Evolutionary conservation across 2,888 invertebrate genomes (phyloP).

Genomic region (Lycocerus yunnanus): DNA sequence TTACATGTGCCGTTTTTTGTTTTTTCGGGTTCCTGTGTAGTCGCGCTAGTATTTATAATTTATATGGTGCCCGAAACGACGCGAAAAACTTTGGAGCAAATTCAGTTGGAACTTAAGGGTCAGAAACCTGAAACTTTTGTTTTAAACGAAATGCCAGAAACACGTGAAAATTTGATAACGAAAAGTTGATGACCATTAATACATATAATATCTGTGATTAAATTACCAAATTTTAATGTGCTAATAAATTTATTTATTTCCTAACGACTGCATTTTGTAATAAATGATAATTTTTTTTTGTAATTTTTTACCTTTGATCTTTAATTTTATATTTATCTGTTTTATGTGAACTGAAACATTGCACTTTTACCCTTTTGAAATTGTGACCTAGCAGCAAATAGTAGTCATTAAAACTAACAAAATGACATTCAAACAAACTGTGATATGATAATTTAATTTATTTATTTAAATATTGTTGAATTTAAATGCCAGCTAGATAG

Average conservation of each 20-base stretch:
- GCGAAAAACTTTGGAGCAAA: constrained; percentile 59
- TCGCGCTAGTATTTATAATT: constrained; percentile 54
- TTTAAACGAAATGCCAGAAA: not conserved
- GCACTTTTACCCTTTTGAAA: too few relatives aligned
- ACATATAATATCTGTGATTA: not conserved
- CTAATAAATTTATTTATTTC: not conserved
- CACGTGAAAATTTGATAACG: not conserved
- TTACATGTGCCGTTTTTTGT: constrained; percentile 57
- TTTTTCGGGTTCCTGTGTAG: constrained; percentile 52
- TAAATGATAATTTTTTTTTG: not conserved
- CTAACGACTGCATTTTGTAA: not conserved
- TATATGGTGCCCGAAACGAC: constrained; percentile 59
- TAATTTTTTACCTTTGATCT: not conserved
- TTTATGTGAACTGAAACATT: too few relatives aligned
- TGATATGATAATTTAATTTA: too few relatives aligned
- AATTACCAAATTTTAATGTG: not conserved
- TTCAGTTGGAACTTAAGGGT: constrained; percentile 46
- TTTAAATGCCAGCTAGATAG: too few relatives aligned
- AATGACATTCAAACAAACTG: too few relatives aligned
- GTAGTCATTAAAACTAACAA: too few relatives aligned
- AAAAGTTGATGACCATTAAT: not conserved
- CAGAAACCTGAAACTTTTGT: not conserved
- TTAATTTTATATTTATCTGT: not conserved
- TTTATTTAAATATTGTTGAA: too few relatives aligned
- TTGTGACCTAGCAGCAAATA: too few relatives aligned